Evolutionary conservation across 2,113 vertebrate species (phyloP).

Genomic region (Actinemys pallida): DNA sequence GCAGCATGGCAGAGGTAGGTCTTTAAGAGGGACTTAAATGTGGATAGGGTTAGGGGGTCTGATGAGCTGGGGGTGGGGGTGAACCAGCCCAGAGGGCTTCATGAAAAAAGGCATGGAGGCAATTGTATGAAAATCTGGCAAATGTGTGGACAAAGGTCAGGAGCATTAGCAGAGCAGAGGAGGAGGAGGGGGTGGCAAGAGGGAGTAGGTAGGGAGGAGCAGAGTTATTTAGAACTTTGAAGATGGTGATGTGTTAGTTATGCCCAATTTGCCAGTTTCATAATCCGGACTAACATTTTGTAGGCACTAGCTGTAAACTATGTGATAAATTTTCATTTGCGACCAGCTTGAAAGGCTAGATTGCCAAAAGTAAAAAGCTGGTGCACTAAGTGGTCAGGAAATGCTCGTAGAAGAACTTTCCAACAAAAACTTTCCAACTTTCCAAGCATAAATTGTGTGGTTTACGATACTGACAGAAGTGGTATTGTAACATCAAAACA

Average conservation of each 20-base stretch:
- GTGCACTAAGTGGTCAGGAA: neutral
- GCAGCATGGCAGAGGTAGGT: neutral
- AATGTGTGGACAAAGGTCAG: neutral
- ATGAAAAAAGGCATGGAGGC: neutral
- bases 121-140: slow-evolving; percentile 51
- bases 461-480: neutral
- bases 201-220: neutral
- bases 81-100: neutral
- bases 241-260: neutral
- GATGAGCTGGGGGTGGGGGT: neutral
- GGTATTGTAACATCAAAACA: neutral
- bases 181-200: neutral
- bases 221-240: neutral
- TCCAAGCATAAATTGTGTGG: neutral
- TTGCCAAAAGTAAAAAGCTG: neutral
- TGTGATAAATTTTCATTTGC: neutral
- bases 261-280: neutral
- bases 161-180: accelerated
- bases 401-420: neutral
- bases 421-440: neutral
- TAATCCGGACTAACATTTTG: neutral
- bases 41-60: neutral
- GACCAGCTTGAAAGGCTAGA: neutral
- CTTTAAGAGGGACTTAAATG: neutral
- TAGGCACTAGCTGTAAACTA: neutral